Base-by-base conservation (phyloP, 2,797 vertebrate genomes). In the Chiroxiphia lanceolata region DNA sequence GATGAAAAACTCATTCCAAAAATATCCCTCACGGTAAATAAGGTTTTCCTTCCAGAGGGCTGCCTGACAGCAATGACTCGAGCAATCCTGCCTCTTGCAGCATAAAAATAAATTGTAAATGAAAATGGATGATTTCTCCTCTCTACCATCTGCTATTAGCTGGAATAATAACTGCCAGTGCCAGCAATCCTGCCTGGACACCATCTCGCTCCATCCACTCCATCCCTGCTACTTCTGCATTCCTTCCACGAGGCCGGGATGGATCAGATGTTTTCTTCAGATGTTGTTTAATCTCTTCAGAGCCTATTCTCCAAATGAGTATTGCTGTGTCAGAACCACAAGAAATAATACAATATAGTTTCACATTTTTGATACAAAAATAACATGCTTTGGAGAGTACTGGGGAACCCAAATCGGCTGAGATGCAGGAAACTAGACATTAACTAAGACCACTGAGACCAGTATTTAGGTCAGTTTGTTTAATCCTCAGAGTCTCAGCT, bases 381-480 rank as follows among this genome's bases (percentile, higher is more conserved):
- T 47, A 87, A 93, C 61, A 14, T 6, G 21, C 72, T 84, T 86
- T 10, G 56, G 65, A 70, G 61, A 75, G 47, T 38, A 71, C 65
- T 6, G 89, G 76, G 44, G 81, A 94, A 93, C 48, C 47, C 64
- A 72, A 78, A 85, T 15, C 1, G 0, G 71, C 54, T 63, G 70
- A 81, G 84, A 90, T n/a, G 70, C 60, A 89, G 74, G 86, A 67
- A 93, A 88, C 81, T 33, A 86, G 70, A 56, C 72, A 57, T 84
- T 87, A 82, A 78, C 77, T 64, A 72, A 65, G 78, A 94, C 83
- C 85, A 74, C 72, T 70, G 80, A 93, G 93, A 92, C 69, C 38
- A 42, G 93, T 87, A 95, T 94, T 96, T 96, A 93, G 95, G 95
- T 94, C 95, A 89, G 94, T 89, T 96, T 90, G 80, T 70, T 91